Evolutionary conservation across 2,797 vertebrate species (phyloP).

Genomic region (Macrochelys suwanniensis): DNA sequence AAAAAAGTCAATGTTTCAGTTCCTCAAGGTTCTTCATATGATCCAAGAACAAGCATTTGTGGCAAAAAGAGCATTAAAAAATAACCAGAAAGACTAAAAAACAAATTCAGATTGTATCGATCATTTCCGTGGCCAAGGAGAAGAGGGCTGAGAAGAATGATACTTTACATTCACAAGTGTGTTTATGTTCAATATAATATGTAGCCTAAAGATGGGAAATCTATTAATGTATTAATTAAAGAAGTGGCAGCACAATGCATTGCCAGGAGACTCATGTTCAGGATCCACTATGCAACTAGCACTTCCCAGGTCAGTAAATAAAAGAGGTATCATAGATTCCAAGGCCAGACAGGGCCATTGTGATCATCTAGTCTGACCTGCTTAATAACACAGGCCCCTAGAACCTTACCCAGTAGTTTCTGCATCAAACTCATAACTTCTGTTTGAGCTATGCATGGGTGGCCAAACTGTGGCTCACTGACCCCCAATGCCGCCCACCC

Average conservation of each 20-base stretch:
- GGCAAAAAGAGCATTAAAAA: conserved; percentile 71
- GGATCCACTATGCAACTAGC: not conserved
- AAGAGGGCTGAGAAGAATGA: conserved; percentile 31
- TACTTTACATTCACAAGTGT: not conserved
- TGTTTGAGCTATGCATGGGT: not conserved
- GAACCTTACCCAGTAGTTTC: not conserved
- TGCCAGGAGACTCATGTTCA: conserved; percentile 6
- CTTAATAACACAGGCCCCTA: not conserved
- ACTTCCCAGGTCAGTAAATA: not conserved
- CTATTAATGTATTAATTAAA: not conserved
- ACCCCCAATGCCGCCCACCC: too few relatives aligned
- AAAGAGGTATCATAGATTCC: not conserved
- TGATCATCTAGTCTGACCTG: not conserved
- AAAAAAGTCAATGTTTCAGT: conserved; percentile 67
- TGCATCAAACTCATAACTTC: conserved; percentile 6
- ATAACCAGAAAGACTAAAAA: conserved; percentile 67
- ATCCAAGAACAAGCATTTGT: conserved; percentile 72
- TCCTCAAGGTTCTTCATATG: conserved; percentile 59
- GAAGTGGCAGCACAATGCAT: not conserved
- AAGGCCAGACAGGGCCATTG: not conserved
- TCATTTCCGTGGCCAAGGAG: conserved; percentile 61
- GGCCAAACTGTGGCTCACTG: too few relatives aligned
- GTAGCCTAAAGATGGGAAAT: not conserved
- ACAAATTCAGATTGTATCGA: conserved; percentile 58
- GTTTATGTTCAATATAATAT: not conserved